A percentile compares a stretch with the other conserved stretches of the same genome.
phyloP scores from a whole-genome alignment of 1,140 invertebrate species.

The honey bee (Apis mellifera) region DNA sequence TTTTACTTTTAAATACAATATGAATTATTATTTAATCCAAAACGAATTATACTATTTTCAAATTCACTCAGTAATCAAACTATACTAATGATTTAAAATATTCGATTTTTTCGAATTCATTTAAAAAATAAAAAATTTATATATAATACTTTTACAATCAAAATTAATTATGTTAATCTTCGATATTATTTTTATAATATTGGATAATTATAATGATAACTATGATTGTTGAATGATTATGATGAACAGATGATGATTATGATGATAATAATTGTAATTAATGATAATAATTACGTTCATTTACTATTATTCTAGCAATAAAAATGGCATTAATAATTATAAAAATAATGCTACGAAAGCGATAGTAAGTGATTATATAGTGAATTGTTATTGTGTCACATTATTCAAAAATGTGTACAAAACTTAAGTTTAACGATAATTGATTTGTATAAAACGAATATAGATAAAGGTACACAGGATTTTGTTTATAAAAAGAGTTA shows the following conservation, averaged over 20 bases:
- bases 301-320: background rate
- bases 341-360: slow-evolving; percentile 11
- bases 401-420: slow-evolving; percentile 25
- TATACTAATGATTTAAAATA: background rate
- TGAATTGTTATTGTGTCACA: slow-evolving; percentile 13
- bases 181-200: background rate
- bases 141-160: background rate
- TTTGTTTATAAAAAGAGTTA: slow-evolving; percentile 10
- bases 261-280: background rate
- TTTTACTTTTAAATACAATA: background rate
- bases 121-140: background rate
- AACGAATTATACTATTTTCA: background rate
- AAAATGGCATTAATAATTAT: background rate
- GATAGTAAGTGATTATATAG: slow-evolving; percentile 18
- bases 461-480: background rate
- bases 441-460: slow-evolving; percentile 30
- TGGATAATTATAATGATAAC: background rate
- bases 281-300: background rate
- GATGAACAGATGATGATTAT: background rate
- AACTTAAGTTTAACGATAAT: slow-evolving; percentile 25
- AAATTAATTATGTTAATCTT: background rate
- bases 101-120: background rate
- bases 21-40: background rate
- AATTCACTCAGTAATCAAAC: background rate
- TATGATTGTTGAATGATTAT: background rate